Base-by-base conservation (phyloP, 1,140 invertebrate genomes). In the Leptoteleia sp. region DNA sequence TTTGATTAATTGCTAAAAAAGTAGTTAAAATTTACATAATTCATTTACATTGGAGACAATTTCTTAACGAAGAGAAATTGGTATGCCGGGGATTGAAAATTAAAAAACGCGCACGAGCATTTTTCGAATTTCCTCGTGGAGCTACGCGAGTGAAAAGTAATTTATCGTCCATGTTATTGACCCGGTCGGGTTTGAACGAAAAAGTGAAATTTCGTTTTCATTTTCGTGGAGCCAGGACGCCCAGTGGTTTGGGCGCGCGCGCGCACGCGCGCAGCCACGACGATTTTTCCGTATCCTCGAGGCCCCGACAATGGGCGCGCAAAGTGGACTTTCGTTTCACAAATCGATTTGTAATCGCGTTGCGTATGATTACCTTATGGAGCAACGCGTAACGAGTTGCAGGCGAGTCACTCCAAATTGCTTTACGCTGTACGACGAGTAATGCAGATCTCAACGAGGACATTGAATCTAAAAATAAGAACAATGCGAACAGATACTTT, bases 351-450 rank as follows among this genome's bases (percentile, higher is more conserved):
- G 54, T 52, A 70, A 70, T 59, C 54, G 37, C 54, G 9, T 61
- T 70, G 65, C 65, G 65, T 61, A 43, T 52, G 65, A 70, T 61
- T 50, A 50, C 65, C 54, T 50, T 70, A 70, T 61, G 54, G 42
- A 48, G 65, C 31, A 70, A 70, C 16, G 52, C 22, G 43, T 59
- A 55, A 55, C 22, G 50, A 54, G 38, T 25, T 38, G 50, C 64
- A 57, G n/a, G 12, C 50, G 50, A 48, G 52, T 48, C 65, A 57
- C 11, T 9, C 15, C 25, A 9, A 70, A 70, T 48, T 27, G 43
- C 43, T 57, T 59, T 59, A 12, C 31, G 52, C 16, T 12, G 29
- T 9, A 57, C 50, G 33, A 47, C 5, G 31, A 57, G 33, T 43
- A 59, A 59, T 31, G 50, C 29, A 47, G 13, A 57, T 52, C 7